phyloP scores from a whole-genome alignment of 2,113 vertebrate genomes.

The Pseudolaguvia tuberculata region DNA sequence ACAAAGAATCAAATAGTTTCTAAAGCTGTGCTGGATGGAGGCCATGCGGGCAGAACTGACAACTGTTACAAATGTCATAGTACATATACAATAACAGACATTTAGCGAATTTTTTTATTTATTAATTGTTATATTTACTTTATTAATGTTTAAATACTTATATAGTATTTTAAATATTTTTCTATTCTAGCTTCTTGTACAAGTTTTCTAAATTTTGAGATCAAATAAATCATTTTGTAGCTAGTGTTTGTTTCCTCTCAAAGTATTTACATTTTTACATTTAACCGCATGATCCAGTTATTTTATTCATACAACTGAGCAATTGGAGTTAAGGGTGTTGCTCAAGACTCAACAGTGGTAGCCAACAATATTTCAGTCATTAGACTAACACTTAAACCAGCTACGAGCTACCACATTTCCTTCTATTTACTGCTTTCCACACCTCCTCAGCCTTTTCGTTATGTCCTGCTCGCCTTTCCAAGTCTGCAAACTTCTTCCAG shows the following conservation, averaged over 20 bases:
- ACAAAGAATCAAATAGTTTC: too few species aligned
- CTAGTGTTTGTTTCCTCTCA: background rate
- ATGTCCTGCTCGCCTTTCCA: conserved; percentile 70
- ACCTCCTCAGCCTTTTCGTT: conserved; percentile 72
- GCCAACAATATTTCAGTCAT: too few species aligned
- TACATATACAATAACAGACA: background rate
- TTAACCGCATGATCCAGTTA: too few species aligned
- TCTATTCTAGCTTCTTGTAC: background rate
- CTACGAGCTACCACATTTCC: too few species aligned
- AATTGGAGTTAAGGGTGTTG: too few species aligned
- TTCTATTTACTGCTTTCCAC: background rate
- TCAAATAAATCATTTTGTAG: background rate
- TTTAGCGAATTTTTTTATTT: background rate
- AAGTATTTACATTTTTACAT: background rate
- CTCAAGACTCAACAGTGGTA: too few species aligned
- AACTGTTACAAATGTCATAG: background rate
- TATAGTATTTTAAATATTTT: background rate
- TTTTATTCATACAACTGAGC: too few species aligned
- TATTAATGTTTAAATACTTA: background rate
- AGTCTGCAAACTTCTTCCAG: conserved; percentile 82
- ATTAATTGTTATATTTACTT: background rate
- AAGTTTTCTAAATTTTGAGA: background rate
- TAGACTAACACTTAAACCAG: too few species aligned
- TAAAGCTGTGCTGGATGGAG: too few species aligned
- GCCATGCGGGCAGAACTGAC: background rate